Percentiles rank a stretch among this genome's conserved stretches.
These are phyloP conservation scores for Takifugu flavidus DNA, from an alignment of 2,113 vertebrate species.

Conservation along the genomic window DNA sequence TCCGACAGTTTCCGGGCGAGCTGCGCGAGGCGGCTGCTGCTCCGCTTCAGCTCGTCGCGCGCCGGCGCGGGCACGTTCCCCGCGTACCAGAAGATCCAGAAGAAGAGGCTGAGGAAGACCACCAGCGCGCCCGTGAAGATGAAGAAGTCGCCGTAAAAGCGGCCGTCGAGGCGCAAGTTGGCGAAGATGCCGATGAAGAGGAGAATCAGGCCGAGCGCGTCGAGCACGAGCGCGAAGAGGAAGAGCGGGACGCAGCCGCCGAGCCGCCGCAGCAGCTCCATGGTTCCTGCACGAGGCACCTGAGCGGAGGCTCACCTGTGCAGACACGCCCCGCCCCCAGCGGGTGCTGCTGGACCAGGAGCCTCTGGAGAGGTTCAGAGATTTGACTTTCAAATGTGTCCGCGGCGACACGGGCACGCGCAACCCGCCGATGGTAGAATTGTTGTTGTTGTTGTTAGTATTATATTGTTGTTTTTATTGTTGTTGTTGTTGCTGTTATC, in stretches of 20 bases:
- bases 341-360: no score
- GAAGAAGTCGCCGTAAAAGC: slow-evolving; percentile 74
- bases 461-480: no score
- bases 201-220: slow-evolving; percentile 59
- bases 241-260: slow-evolving; percentile 58
- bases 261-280: slow-evolving; percentile 18
- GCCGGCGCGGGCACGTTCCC: slow-evolving; percentile 60
- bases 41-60: background rate
- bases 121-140: slow-evolving; percentile 71
- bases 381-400: no score
- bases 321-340: background rate
- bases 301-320: background rate
- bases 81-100: slow-evolving; percentile 76
- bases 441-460: no score
- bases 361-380: no score
- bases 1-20: slow-evolving; percentile 63
- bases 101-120: slow-evolving; percentile 65
- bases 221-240: slow-evolving; percentile 44
- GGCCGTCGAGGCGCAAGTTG: slow-evolving; percentile 46
- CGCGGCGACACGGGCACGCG: no score
- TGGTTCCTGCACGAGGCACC: background rate
- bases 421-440: no score
- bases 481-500: no score
- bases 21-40: slow-evolving; percentile 33
- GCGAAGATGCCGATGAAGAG: slow-evolving; percentile 72